A percentile compares a stretch with the other conserved stretches of the same genome.
Evolutionary conservation across 1,140 invertebrate genomes (phyloP).

Genomic region (Reticulitermes speratus): DNA sequence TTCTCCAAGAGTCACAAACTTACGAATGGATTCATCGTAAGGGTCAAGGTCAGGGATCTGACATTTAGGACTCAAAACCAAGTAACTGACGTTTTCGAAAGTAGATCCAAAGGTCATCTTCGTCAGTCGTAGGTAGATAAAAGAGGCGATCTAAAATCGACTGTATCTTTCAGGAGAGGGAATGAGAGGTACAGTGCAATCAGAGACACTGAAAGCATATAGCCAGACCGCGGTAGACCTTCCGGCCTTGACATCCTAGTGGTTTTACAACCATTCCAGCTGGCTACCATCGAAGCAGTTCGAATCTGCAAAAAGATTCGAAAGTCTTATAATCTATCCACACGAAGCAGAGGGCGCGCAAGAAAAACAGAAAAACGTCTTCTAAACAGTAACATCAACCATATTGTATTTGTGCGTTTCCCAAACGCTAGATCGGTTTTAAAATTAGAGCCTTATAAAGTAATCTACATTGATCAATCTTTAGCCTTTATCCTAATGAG

Average conservation of each 20-base stretch:
- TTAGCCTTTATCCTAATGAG: no score
- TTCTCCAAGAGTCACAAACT: not conserved
- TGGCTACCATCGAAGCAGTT: not conserved
- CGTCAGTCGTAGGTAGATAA: no score
- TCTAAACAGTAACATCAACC: no score
- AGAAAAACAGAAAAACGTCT: no score
- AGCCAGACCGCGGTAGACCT: not conserved
- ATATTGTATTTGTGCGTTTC: no score
- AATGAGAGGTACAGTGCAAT: not conserved
- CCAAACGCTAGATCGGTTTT: no score
- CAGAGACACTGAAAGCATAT: not conserved
- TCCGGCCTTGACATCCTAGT: not conserved
- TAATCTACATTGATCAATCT: no score
- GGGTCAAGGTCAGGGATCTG: not conserved
- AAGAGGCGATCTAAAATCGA: not conserved
- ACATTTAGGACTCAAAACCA: not conserved
- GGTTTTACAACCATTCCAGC: not conserved
- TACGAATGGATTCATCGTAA: not conserved
- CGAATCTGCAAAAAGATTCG: not conserved
- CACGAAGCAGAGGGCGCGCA: no score
- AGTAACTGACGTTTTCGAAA: not conserved
- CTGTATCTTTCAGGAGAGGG: not conserved
- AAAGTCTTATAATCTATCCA: no score
- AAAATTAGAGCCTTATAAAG: no score
- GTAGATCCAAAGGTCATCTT: not conserved